phyloP scores from a whole-genome alignment of 2,888 invertebrate species.

The Strigamia maritima region DNA sequence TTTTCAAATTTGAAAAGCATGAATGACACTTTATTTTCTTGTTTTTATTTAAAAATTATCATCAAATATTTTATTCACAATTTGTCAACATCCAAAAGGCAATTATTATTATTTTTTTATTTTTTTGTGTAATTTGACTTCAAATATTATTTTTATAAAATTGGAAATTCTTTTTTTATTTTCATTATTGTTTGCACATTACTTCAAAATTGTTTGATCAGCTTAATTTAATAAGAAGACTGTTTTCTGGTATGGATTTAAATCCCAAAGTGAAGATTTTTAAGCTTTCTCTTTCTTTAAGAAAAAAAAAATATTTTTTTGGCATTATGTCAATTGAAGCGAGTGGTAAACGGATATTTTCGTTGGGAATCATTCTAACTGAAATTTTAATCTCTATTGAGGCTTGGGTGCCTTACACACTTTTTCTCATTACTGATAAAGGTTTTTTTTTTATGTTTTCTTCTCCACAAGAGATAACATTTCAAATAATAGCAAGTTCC shows the following conservation, averaged over 20 bases:
- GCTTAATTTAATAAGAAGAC: neutral
- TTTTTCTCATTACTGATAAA: neutral
- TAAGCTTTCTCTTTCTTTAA: neutral
- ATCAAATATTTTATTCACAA: too few relatives aligned
- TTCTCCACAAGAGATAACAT: neutral
- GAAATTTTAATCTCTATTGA: neutral
- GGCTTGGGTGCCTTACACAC: neutral
- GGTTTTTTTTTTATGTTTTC: neutral
- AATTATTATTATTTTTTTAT: too few relatives aligned
- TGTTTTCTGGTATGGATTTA: neutral
- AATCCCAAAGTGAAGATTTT: neutral
- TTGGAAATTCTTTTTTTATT: neutral
- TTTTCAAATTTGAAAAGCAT: too few relatives aligned
- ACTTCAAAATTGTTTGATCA: neutral
- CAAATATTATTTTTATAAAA: neutral
- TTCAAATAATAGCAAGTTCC: neutral
- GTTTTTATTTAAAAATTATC: too few relatives aligned
- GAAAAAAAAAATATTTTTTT: neutral
- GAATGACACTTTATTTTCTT: too few relatives aligned
- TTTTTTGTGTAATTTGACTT: too few relatives aligned
- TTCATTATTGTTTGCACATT: neutral
- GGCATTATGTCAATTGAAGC: neutral
- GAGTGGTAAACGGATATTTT: neutral
- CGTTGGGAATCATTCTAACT: neutral
- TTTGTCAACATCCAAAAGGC: too few relatives aligned